Evolutionary conservation across 2,888 invertebrate species (phyloP), one percentile per base, ranked within the genome.

Genomic region (Alentia gelatinosa): DNA sequence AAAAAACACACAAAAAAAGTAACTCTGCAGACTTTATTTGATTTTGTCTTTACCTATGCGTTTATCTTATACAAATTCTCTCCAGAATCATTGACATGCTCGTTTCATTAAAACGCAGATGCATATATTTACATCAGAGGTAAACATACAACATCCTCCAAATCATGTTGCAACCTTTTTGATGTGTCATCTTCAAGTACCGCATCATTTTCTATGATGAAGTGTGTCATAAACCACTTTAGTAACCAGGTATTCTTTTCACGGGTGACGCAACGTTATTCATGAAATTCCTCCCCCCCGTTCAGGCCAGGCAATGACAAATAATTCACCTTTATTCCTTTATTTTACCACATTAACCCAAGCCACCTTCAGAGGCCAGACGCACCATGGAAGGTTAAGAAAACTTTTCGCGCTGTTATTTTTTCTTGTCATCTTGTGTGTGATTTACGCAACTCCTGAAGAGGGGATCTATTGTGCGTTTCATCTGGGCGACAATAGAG

Each of bases 381-480:
- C 12, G 12, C 79, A 35, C 15, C 19, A 19, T 35, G 39, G 79
- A 79, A 35, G 39, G 39, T 1, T 12, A 35, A 79, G 35, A n/a
- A 35, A n/a, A 79, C 35, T 37, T 37, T 15, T 79, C 39, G 15
- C 15, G 83, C 35, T 39, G 5, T 83, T 50, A 30, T 50, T 86
- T 30, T 47, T n/a, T 5, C 79, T 26, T 47, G 42, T 47, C 86
- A n/a, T 1, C 30, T 23, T 30, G 30, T 47, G 42, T 47, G 86
- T 86, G 86, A 86, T 86, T 86, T 86, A 86, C 86, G 86, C 86
- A 86, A 86, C 86, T 19, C 35, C 50, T 19, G 5, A 42, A 86
- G 50, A 42, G 86, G n/a, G 35, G 37, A 35, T 1, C 15, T 39
- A 68, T 68, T 35, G 79, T 39, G 23, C 19, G 47, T 47, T 86